Evolutionary conservation across 1,140 invertebrate genomes (phyloP).

Genomic region (Aporrectodea caliginosa): DNA sequence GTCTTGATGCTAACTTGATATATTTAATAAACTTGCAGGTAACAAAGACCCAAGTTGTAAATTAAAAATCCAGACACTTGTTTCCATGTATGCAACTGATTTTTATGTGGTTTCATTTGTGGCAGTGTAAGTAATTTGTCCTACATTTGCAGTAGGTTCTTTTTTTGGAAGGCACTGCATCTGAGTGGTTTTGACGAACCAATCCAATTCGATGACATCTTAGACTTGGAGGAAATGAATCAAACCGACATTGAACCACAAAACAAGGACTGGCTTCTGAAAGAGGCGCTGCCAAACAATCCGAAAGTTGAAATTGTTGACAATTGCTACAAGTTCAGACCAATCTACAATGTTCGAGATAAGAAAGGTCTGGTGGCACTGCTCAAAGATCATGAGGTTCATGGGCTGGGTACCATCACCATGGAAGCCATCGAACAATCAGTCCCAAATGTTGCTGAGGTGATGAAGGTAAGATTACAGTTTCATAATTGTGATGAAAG

Average conservation of each 20-base stretch:
- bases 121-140: neutral
- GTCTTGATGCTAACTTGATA: too few relatives aligned
- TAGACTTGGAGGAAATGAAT: slow-evolving; percentile 98
- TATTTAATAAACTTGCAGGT: too few relatives aligned
- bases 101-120: neutral
- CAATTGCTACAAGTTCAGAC: slow-evolving; percentile 4
- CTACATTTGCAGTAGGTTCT: neutral
- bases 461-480: slow-evolving; percentile 11
- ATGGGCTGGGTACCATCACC: neutral
- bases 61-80: too few relatives aligned
- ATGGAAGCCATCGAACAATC: slow-evolving; percentile 19
- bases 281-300: slow-evolving; percentile 39
- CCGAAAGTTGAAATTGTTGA: slow-evolving; percentile 12
- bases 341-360: slow-evolving; percentile 5
- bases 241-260: slow-evolving; percentile 86
- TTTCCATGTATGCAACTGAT: neutral
- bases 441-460: neutral
- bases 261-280: slow-evolving; percentile 64
- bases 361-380: neutral
- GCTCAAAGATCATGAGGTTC: neutral
- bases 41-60: too few relatives aligned
- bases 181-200: slow-evolving; percentile 89
- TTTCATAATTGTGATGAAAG: too few relatives aligned
- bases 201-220: slow-evolving; percentile 85
- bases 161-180: slow-evolving; percentile 59